Evolutionary conservation across 2,113 vertebrate species (phyloP), one percentile per base, ranked within the genome.

Genomic region (Labeo rohita): DNA sequence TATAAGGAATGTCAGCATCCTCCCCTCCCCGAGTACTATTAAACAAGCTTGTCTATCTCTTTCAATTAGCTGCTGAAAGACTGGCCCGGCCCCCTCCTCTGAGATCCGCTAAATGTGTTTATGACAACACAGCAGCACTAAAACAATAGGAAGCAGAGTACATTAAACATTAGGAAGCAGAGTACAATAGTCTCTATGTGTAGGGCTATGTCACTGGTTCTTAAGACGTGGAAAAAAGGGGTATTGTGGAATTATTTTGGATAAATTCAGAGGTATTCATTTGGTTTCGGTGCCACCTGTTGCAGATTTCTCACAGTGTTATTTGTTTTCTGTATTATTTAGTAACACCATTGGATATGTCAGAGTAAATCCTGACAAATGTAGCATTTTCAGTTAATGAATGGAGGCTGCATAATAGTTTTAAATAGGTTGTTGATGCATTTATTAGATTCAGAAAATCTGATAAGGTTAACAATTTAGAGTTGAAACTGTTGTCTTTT

Each of bases 1-100:
- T 89, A 88, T 91, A 81, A 82, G 47, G 84, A 90, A 87, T 86
- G 89, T 86, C 73, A 88, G 88, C 70, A 68, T 87, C 78, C n/a
- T 52, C 85, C 65, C 75, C 36, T 77, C 78, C 80, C 34, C 72
- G 59, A 77, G 65, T 66, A 86, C 80, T 84, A 78, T 84, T 84
- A 86, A 88, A 86, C 86, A 83, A 79, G 73, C 61, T 84, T 88
- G 56, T 86, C 89, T 54, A 59, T 80, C 47, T 85, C 65, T 91
- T 86, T 85, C 84, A 91, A 45, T 85, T 86, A 87, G 73, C 65
- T 76, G 72, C 73, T 49, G 74, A 89, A 84, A 89, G 15, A 91
- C 80, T 50, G 81, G 66, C 15, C 56, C 59, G n/a, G 12, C 59
- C 87, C 65, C 54, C 21, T 75, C 82, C 61, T 21, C 74, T 36